phyloP scores from a whole-genome alignment of 2,797 vertebrate genomes.

The Gambusia yucatana region DNA sequence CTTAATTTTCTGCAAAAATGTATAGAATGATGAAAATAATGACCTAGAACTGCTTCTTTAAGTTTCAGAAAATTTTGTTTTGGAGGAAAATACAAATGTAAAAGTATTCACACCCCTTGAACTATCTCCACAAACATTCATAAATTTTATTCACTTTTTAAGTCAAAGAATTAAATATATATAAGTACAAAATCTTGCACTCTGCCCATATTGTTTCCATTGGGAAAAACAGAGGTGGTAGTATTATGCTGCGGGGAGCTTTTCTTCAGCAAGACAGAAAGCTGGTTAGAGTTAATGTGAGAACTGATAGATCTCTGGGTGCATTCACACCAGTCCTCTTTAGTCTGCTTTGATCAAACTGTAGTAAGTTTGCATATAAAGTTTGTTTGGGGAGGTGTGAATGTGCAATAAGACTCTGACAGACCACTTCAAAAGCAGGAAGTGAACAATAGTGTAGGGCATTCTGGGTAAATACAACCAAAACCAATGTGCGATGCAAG shows the following conservation, averaged over 20 bases:
- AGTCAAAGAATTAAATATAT: background rate
- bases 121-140: background rate
- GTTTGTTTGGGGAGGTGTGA: too few relatives aligned
- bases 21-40: conserved; percentile 50
- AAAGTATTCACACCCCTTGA: background rate
- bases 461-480: too few relatives aligned
- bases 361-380: too few relatives aligned
- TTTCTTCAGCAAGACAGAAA: background rate
- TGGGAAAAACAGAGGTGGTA: background rate
- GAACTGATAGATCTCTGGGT: too few relatives aligned
- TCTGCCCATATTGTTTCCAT: background rate
- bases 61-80: conserved; percentile 54
- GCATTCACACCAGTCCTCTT: too few relatives aligned
- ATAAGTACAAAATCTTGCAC: background rate
- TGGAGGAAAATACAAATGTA: conserved; percentile 5
- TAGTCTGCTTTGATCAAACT: too few relatives aligned
- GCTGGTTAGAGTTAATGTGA: background rate
- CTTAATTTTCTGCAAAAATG: background rate
- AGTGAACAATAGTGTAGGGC: too few relatives aligned
- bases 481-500: too few relatives aligned
- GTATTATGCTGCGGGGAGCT: background rate
- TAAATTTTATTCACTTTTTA: background rate
- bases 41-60: conserved; percentile 73
- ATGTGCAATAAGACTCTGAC: too few relatives aligned
- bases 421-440: too few relatives aligned